Evolutionary conservation across 64 coral and sea anemone genomes (phyloP), one percentile per base, ranked within the genome.

Genomic region (Stylophora pistillata): DNA sequence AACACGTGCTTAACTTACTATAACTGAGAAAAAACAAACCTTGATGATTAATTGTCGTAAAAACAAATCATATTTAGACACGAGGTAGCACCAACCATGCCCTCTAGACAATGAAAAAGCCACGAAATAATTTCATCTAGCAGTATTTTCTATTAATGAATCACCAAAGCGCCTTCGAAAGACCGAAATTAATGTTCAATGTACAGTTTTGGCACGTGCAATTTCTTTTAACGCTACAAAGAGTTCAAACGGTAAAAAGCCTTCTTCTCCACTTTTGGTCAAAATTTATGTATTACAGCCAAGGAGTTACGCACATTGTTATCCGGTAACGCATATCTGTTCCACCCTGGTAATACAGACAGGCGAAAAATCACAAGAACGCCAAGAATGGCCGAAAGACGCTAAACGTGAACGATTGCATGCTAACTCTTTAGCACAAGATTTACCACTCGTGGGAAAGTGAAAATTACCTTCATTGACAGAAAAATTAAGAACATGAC

Each of bases 271-370:
- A 14, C 21, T 26, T 55, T 78, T 55, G 10, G 21, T 17, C 30
- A 84, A 84, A 60, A 69, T 18, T 21, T 21, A 84, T 17, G 32
- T 69, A 53, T 0, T n/a, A 84, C 53, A 26, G 58, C 61, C 65
- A 69, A 82, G 66, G 47, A 62, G 60, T 69, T 41, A 84, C 60
- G 62, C 60, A 41, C 33, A 69, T 53, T 84, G 60, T 84, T 69
- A 84, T 69, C 80, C 32, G 5, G 20, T 82, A 82, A 65, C 30
- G 11, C 13, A 65, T 21, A 59, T 84, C 65, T 69, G 80, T 84
- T 84, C 80, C 80, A 84, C 80, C 31, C 80, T 69, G 29, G 34
- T 53, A 68, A 84, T 53, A 11, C 12, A 84, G 60, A 69, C 62
- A 69, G 64, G 32, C 60, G 14, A 79, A 84, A n/a, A 23, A 84